Evolutionary conservation across 2,797 vertebrate species (phyloP), one percentile per base, ranked within the genome.

Genomic region (Aselliscus stoliczkanus): DNA sequence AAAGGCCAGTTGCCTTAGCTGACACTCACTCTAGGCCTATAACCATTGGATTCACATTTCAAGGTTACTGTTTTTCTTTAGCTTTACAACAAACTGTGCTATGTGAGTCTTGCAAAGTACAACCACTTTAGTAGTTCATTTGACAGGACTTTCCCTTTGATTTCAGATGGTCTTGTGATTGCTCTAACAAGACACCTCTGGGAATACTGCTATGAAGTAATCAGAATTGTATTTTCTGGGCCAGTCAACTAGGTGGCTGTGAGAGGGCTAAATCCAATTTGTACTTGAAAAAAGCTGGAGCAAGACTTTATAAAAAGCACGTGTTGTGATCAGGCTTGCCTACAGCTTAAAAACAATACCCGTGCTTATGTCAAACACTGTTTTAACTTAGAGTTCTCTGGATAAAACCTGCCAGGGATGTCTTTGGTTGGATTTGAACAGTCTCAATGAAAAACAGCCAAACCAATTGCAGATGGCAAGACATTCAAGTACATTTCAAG

Each of bases 51-150:
- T 97, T 77, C 37, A 69, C 62, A 92, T 94, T 89, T n/a, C 39
- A 93, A 56, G 37, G 37, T 95, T 96, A 96, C 67, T 60, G 31
- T 62, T 97, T 97, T 90, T 64, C 52, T 75, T 56, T 69, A 81
- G 87, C 31, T 47, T 25, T 70, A 44, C 11, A 67, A 39, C 8
- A 69, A 13, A 44, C 37, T 37, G n/a, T 44, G 39, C 56, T 14
- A 3, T 39, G 12, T 39, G 60, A 83, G 52, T 84, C 21, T 90
- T 90, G 17, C n/a, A 67, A 64, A 89, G 34, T 29, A 27, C 0
- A 52, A 7, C 25, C 34, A 27, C 80, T 56, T 85, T 27, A 88
- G 44, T 39, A 52, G 56, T 81, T 76, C 42, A 39, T 72, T 64
- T 85, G 8, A 86, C 20, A 83, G 54, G 60, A 69, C 9, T 62